Evolutionary conservation across 1,140 invertebrate species (phyloP).

Genomic region (Chrysoperla carnea): DNA sequence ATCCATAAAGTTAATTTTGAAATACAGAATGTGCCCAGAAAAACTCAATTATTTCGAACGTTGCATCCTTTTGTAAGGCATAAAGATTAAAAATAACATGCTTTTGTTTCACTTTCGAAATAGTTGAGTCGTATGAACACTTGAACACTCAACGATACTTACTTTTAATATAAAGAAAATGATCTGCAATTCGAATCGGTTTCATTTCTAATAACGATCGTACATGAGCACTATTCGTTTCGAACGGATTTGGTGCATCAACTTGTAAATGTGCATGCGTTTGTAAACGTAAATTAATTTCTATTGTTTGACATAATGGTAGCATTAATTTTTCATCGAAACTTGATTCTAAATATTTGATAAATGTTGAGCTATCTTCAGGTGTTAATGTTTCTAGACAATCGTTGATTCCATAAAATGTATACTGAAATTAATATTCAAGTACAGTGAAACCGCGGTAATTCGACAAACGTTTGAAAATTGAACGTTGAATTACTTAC

Average conservation of each 20-base stretch:
- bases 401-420: slow-evolving; percentile 44
- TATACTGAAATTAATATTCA: slow-evolving; percentile 31
- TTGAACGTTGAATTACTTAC: slow-evolving; percentile 27
- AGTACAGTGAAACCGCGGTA: too few relatives aligned
- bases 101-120: background rate
- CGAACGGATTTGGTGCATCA: slow-evolving; percentile 60
- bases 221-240: slow-evolving; percentile 21
- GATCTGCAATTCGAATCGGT: slow-evolving; percentile 26
- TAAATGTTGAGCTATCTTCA: slow-evolving; percentile 8
- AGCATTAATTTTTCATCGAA: slow-evolving; percentile 37
- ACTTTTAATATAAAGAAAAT: slow-evolving; percentile 26
- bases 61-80: too few relatives aligned
- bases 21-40: too few relatives aligned
- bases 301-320: slow-evolving; percentile 68
- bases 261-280: slow-evolving; percentile 81
- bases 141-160: too few relatives aligned
- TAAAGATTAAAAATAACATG: background rate
- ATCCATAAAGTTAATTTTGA: too few relatives aligned
- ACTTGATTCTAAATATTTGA: slow-evolving; percentile 16
- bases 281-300: slow-evolving; percentile 77
- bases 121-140: too few relatives aligned
- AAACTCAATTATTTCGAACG: too few relatives aligned
- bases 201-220: slow-evolving; percentile 24
- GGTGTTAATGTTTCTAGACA: slow-evolving; percentile 21
- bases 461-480: too few relatives aligned